These are phyloP conservation scores for Naso thynnoides DNA, from an alignment of 2,797 vertebrate species.

Conservation along the genomic window DNA sequence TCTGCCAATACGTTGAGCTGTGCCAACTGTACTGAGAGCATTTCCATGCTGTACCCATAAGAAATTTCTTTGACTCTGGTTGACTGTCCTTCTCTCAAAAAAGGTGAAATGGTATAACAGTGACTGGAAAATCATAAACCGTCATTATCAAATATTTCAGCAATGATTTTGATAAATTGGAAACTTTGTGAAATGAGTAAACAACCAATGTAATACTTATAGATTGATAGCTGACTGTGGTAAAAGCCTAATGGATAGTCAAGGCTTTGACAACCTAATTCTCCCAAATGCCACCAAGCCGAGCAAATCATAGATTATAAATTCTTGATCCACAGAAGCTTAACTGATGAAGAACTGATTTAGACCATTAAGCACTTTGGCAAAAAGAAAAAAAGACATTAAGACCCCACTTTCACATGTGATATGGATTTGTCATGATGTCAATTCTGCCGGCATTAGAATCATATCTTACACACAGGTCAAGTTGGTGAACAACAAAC, in stretches of 20 bases:
- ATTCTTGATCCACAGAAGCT: conserved; percentile 29
- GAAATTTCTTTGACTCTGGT: too few species aligned
- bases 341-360: conserved; percentile 34
- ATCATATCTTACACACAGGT: not conserved
- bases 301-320: conserved; percentile 35
- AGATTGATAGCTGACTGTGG: not conserved
- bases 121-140: not conserved
- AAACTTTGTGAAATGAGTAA: not conserved
- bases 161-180: not conserved
- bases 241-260: conserved; percentile 5
- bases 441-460: not conserved
- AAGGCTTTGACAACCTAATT: conserved; percentile 22
- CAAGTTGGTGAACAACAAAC: not conserved
- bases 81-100: too few species aligned
- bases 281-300: conserved; percentile 31
- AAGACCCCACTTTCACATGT: not conserved
- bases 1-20: not conserved
- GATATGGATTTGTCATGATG: conserved; percentile 13
- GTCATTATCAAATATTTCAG: not conserved
- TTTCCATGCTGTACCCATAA: too few species aligned
- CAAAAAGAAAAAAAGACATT: not conserved
- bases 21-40: too few species aligned
- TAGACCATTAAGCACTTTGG: conserved; percentile 30
- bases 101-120: not conserved
- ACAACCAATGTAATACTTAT: not conserved